Conservation (phyloP, 2,113 vertebrate genomes). For the Galbula dea region DNA sequence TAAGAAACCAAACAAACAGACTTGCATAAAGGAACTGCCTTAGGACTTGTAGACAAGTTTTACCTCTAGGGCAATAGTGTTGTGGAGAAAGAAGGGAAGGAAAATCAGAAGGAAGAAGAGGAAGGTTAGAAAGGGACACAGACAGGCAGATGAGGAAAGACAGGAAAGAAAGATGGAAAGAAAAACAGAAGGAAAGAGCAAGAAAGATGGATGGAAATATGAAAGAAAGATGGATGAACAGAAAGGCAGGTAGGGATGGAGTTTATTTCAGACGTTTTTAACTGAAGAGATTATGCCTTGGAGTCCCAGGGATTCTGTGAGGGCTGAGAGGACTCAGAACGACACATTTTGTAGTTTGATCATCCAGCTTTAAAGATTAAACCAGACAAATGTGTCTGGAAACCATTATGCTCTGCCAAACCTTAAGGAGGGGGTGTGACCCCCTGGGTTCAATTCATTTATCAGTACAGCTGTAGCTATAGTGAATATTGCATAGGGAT, state of each 20-base stretch:
- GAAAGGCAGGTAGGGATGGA: background rate
- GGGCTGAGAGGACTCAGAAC: background rate
- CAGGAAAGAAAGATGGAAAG: background rate
- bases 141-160: background rate
- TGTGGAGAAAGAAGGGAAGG: background rate
- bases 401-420: background rate
- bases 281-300: background rate
- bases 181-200: background rate
- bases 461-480: background rate
- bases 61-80: background rate
- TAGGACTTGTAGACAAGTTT: background rate
- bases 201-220: background rate
- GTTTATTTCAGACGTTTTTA: background rate
- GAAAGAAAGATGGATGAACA: background rate
- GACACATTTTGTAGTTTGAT: background rate
- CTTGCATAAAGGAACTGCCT: background rate
- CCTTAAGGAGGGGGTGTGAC: background rate
- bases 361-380: background rate
- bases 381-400: background rate
- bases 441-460: background rate
- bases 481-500: background rate
- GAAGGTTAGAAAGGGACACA: background rate
- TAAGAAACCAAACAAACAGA: background rate
- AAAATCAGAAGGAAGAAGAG: background rate
- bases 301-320: background rate